phyloP scores from a whole-genome alignment of 2,113 vertebrate species.

The Brienomyrus longianalis region DNA sequence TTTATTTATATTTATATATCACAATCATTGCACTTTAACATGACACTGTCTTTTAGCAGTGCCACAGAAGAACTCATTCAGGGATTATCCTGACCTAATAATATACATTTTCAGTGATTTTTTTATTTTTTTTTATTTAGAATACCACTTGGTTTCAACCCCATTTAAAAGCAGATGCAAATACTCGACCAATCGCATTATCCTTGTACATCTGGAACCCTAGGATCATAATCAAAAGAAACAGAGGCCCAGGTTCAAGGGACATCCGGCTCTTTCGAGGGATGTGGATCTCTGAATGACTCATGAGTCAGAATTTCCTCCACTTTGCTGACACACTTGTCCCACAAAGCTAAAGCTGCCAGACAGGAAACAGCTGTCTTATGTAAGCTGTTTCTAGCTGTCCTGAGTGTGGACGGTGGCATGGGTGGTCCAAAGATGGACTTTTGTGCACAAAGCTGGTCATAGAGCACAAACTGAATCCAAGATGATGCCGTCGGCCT shows the following conservation, averaged over 20 bases:
- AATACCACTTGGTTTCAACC: background rate
- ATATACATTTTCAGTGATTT: background rate
- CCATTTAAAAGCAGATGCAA: background rate
- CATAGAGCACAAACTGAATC: background rate
- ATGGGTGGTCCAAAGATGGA: background rate
- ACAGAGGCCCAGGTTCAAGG: background rate
- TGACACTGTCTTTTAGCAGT: background rate
- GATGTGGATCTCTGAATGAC: background rate
- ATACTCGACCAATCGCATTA: background rate
- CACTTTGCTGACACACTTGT: background rate
- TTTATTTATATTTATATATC: background rate
- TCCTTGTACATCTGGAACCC: background rate
- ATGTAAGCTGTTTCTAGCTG: background rate
- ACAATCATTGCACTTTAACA: conserved; percentile 7
- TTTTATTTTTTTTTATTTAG: background rate
- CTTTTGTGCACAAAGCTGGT: background rate
- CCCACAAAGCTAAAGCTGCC: background rate
- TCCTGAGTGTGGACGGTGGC: background rate
- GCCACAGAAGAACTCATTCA: background rate
- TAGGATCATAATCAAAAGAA: background rate
- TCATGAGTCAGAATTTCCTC: background rate
- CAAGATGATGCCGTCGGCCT: background rate
- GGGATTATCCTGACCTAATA: conserved; percentile 5
- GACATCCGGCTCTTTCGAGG: conserved; percentile 1
- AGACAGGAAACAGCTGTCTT: background rate